phyloP scores from a whole-genome alignment of 2,797 vertebrate species.

The Hozukius guyotensis region DNA sequence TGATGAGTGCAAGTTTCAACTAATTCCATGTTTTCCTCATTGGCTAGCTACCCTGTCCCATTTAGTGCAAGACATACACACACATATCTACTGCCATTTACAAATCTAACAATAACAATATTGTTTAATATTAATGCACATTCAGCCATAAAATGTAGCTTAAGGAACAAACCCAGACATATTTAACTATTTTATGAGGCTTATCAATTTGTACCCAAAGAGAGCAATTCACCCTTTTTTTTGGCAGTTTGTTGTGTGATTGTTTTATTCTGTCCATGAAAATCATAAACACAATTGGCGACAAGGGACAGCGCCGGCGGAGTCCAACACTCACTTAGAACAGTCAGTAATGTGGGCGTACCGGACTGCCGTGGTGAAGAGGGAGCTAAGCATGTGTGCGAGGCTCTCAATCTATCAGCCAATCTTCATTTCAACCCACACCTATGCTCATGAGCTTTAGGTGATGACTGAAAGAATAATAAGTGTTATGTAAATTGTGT shows the following conservation, averaged over 20 bases:
- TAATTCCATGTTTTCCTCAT: neutral
- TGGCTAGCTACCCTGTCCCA: neutral
- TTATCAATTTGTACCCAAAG: neutral
- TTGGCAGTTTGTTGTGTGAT: neutral
- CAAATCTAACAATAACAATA: neutral
- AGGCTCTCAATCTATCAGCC: neutral
- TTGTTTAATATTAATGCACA: neutral
- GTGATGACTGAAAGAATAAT: neutral
- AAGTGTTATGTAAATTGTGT: neutral
- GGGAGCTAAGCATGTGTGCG: neutral
- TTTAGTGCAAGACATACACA: neutral
- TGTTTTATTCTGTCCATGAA: neutral
- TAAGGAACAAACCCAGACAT: neutral
- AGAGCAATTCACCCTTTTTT: neutral
- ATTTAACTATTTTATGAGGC: neutral
- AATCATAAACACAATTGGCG: neutral
- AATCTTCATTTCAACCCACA: neutral
- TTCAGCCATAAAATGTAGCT: neutral
- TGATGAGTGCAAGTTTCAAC: conserved; percentile 32
- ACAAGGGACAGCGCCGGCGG: neutral
- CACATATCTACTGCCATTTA: neutral
- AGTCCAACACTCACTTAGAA: neutral
- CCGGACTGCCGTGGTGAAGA: neutral
- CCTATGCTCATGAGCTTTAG: neutral
- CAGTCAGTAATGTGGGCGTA: neutral